Base-by-base conservation (phyloP, 1,140 invertebrate species). In the Macrocentrus cingulum region DNA sequence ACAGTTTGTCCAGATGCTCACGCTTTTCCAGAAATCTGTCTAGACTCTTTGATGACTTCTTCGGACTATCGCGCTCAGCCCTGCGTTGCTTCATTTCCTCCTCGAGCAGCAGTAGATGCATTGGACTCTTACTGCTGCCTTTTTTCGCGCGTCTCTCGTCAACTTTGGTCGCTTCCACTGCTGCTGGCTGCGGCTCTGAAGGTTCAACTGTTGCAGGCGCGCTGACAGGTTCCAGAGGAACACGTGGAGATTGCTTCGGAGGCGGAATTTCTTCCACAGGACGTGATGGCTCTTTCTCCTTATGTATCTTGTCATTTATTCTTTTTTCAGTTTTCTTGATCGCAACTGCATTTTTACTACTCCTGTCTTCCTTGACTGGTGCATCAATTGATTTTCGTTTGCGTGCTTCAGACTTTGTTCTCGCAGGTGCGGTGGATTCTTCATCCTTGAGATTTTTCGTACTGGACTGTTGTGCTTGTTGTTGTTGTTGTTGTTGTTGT, bases 281-380 rank as follows among this genome's bases (percentile, higher is more conserved):
- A 18, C 53, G 29, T 2, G 60, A 46, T 19, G 53, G 39, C 51
- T 63, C 53, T 48, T 60, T 59, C 19, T 50, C 51, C 63, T 29
- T 60, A 16, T 39, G 25, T 68, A 60, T 72, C 1, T 51, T 25
- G 11, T 82, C 74, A 29, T 71, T 84, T 67, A 85, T 19, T 79
- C 83, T 85, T 82, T 87, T 85, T 77, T 88, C 82, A 83, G 81
- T 71, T 84, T 89, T 84, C 84, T 85, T 82, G 83, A 87, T 65
- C 87, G 84, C 61, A 88, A 82, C 74, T 62, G 81, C 82, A 74
- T 76, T 69, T 75, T 86, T 81, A 75, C 74, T 66, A 75, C 81
- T 78, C 80, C 85, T 84, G 67, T 82, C 73, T 61, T 80, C 75
- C 60, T 79, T 80, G 49, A 70, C 64, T 22, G 48, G 44, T 48